Evolutionary conservation across 2,113 vertebrate genomes (phyloP), one percentile per base, ranked within the genome.

Genomic region (Macroglossus sobrinus): DNA sequence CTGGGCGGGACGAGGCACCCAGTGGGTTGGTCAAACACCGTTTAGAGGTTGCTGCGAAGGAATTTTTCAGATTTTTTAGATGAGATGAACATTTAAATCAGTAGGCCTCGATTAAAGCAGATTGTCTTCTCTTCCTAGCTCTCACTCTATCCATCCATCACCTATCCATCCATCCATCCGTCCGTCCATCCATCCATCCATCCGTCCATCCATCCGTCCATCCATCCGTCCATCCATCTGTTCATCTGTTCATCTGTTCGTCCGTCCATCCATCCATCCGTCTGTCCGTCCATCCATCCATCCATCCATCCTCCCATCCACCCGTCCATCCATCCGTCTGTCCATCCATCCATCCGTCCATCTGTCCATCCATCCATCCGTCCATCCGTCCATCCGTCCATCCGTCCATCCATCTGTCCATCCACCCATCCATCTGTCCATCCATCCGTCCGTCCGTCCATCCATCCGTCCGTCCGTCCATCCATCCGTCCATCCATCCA

Each of bases 311-410:
- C 14, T n/a, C n/a, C n/a, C n/a, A 22, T 13, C 85, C 18, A 2
- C 5, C 19, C 35, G 10, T 40, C 1, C 47, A 47, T 12, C 45
- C 45, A 3, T 5, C 24, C 26, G 16, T 30, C 63, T 22, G 3
- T 40, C 64, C 40, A 45, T 18, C 45, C 30, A 45, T 26, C n/a
- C n/a, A n/a, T n/a, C n/a, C n/a, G n/a, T n/a, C n/a, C n/a, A n/a
- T n/a, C 3, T 1, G 14, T 1, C 30, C 1, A 5, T 33, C 2
- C 30, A 16, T n/a, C 35, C 2, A 18, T 45, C 2, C 26, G 14
- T 66, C 24, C 35, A 10, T 40, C 1, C 50, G 2, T 50, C 50
- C 26, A 3, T 6, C n/a, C 28, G 26, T 33, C 63, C 22, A 4
- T 45, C 43, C 22, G 0, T 26, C 19, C 14, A 22, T 13, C 85